Evolutionary conservation across 1,140 invertebrate genomes (phyloP).

Genomic region (Diorhabda sublineata): DNA sequence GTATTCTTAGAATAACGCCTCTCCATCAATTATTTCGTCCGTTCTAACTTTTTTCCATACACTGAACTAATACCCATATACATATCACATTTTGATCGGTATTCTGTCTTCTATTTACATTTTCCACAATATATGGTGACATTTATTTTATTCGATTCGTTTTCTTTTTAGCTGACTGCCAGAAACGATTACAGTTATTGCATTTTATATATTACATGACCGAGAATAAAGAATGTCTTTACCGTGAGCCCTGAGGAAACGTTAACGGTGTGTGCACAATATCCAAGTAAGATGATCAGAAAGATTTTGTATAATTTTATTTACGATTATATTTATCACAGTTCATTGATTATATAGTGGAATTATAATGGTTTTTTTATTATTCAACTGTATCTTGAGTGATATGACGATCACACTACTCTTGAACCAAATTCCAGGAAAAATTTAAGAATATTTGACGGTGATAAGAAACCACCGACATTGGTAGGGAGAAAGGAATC

Average conservation of each 20-base stretch:
- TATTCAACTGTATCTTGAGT: too few relatives aligned
- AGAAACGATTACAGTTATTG: conserved; percentile 13
- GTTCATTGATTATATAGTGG: too few relatives aligned
- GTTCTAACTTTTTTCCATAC: background rate
- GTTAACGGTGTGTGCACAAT: background rate
- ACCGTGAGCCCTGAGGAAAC: background rate
- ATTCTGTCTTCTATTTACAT: conserved; percentile 15
- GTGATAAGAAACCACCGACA: too few relatives aligned
- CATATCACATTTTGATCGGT: conserved; percentile 10
- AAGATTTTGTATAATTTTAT: too few relatives aligned
- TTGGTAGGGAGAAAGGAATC: too few relatives aligned
- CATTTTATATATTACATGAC: conserved; percentile 9
- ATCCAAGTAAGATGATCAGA: too few relatives aligned
- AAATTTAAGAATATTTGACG: too few relatives aligned
- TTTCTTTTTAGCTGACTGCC: conserved; percentile 13
- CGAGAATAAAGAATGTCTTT: conserved; percentile 3
- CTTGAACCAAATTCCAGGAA: too few relatives aligned
- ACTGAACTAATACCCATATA: conserved; percentile 13
- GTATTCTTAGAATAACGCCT: background rate
- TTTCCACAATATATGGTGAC: conserved; percentile 12
- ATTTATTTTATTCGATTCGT: conserved; percentile 11
- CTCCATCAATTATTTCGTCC: background rate
- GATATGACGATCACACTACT: too few relatives aligned
- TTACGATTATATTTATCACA: too few relatives aligned
- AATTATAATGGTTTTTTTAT: too few relatives aligned